A percentile compares a stretch with the other conserved stretches of the same genome.
phyloP scores from a whole-genome alignment of 2,888 invertebrate species.

The Dryocosmus kuriphilus region DNA sequence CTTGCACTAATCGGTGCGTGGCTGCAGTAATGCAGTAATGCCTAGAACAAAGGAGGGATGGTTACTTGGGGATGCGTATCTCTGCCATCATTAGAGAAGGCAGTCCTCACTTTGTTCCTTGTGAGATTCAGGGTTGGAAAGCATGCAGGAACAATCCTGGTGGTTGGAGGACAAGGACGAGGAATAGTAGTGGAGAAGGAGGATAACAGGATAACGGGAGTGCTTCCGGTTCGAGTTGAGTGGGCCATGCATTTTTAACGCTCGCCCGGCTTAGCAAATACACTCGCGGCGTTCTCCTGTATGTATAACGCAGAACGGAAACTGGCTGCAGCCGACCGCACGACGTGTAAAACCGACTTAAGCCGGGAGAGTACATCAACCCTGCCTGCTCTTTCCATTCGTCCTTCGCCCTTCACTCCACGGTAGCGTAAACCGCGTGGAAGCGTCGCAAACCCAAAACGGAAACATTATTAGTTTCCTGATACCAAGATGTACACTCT shows the following conservation, averaged over 20 bases:
- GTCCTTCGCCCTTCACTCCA: background rate
- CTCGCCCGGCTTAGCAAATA: constrained; percentile 54
- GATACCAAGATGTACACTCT: constrained; percentile 14
- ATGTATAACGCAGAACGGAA: constrained; percentile 56
- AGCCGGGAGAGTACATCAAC: constrained; percentile 47
- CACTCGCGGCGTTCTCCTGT: constrained; percentile 36
- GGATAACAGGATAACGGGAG: constrained; percentile 62
- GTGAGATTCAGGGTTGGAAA: constrained; percentile 16
- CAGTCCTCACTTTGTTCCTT: constrained; percentile 21
- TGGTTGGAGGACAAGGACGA: background rate
- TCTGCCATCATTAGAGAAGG: constrained; percentile 25
- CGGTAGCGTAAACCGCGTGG: background rate
- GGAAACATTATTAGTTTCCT: constrained; percentile 37
- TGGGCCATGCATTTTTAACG: constrained; percentile 73
- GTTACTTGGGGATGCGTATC: constrained; percentile 3
- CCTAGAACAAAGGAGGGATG: constrained; percentile 8
- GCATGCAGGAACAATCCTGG: constrained; percentile 13
- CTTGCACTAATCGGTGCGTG: constrained; percentile 1
- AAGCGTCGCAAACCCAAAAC: constrained; percentile 32
- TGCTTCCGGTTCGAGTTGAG: constrained; percentile 72
- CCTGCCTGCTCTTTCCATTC: constrained; percentile 35
- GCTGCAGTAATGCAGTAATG: constrained; percentile 6
- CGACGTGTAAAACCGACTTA: constrained; percentile 61
- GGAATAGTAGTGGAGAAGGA: constrained; percentile 41
- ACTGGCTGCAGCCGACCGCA: constrained; percentile 55